Conservation (phyloP, 2,888 invertebrate genomes). For the Chesias legatella region DNA sequence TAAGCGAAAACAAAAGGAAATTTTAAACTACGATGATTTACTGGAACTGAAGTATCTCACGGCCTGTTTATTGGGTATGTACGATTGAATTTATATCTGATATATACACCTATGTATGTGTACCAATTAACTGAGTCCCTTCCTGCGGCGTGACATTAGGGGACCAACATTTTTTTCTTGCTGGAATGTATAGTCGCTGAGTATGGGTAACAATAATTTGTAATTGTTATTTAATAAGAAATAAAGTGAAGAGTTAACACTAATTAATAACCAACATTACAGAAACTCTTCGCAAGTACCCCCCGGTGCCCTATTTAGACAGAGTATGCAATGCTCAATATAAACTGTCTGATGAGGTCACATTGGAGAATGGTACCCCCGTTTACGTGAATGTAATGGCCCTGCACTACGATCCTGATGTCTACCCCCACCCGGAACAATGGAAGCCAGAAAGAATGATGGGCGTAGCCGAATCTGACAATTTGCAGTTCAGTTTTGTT, state of each 20-base stretch:
- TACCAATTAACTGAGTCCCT: too few relatives aligned
- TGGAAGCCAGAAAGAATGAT: conserved; percentile 57
- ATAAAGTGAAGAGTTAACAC: too few relatives aligned
- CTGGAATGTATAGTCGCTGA: too few relatives aligned
- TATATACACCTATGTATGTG: too few relatives aligned
- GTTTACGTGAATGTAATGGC: conserved; percentile 54
- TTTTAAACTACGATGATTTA: conserved; percentile 58
- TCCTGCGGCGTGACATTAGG: too few relatives aligned
- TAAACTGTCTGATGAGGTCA: conserved; percentile 47
- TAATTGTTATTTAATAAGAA: too few relatives aligned
- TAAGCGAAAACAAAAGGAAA: conserved; percentile 42
- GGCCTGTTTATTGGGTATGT: conserved; percentile 53
- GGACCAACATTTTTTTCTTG: too few relatives aligned
- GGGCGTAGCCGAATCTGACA: conserved; percentile 44
- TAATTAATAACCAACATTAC: conserved; percentile 22
- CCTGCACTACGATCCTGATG: conserved; percentile 49
- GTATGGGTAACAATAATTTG: too few relatives aligned
- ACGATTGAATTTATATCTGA: not conserved
- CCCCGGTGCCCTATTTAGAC: conserved; percentile 51
- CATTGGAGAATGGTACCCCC: conserved; percentile 48
- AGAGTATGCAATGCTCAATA: conserved; percentile 47
- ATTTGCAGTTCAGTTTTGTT: conserved; percentile 49
- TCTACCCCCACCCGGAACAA: conserved; percentile 49
- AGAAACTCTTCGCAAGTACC: conserved; percentile 60
- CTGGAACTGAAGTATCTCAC: conserved; percentile 54